Percentiles rank a stretch among this genome's conserved stretches.
These are phyloP conservation scores for Speoplatyrhinus poulsoni DNA, from an alignment of 2,113 vertebrate species.

Conservation along the genomic window DNA sequence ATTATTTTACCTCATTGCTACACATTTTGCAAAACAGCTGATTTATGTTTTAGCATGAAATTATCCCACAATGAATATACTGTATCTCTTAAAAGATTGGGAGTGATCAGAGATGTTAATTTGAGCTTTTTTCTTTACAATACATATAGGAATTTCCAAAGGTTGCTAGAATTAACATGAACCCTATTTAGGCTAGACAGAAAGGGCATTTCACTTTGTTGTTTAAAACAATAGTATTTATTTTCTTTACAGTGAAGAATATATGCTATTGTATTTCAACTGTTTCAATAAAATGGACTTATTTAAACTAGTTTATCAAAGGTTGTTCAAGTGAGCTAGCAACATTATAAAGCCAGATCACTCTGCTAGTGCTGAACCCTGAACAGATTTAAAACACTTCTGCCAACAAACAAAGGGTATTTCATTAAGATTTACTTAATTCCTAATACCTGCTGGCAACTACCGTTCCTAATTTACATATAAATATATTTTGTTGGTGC, in stretches of 20 bases:
- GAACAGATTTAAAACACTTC: slow-evolving; percentile 28
- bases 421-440: slow-evolving; percentile 59
- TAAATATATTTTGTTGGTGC: slow-evolving; percentile 56
- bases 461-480: slow-evolving; percentile 51
- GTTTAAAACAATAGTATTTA: too few relatives aligned
- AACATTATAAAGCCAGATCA: slow-evolving; percentile 41
- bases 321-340: slow-evolving; percentile 37
- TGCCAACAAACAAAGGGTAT: slow-evolving; percentile 48
- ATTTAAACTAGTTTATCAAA: slow-evolving; percentile 42
- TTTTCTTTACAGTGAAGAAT: too few relatives aligned
- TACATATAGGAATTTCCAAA: too few relatives aligned
- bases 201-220: too few relatives aligned
- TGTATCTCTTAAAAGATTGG: too few relatives aligned
- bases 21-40: too few relatives aligned
- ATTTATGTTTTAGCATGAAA: too few relatives aligned
- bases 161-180: too few relatives aligned
- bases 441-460: slow-evolving; percentile 56
- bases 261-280: background rate
- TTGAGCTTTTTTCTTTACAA: too few relatives aligned
- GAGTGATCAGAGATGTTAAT: too few relatives aligned
- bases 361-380: slow-evolving; percentile 38
- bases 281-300: slow-evolving; percentile 11
- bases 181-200: too few relatives aligned
- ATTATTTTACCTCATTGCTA: background rate
- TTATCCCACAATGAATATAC: too few relatives aligned